Evolutionary conservation across 53 echinoderm and acorn worm species (phyloP), one percentile per base, ranked within the genome.

Genomic region (Apostichopus leukothele): DNA sequence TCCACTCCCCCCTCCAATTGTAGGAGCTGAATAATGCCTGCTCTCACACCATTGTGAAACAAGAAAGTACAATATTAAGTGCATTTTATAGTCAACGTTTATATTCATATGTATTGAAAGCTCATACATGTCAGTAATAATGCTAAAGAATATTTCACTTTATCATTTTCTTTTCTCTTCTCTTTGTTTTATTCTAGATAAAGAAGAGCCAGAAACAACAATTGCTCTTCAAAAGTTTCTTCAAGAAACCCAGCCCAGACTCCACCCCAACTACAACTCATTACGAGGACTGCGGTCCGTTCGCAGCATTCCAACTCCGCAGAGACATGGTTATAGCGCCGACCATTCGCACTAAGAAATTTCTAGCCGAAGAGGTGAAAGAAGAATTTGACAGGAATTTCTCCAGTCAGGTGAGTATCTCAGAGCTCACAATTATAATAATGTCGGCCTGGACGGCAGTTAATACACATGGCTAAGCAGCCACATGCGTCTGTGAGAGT

Each of bases 281-380:
- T 83, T 88, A 90, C 88, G 81, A 93, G 50, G 78, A 79, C 25
- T 86, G 90, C 75, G 92, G 95, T 5, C 88, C 91, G 22, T 98
- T 95, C 83, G 95, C 92, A 7, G 94, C 95, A 14, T 98, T 93
- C 57, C 89, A 98, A 83, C 83, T 94, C 79, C 91, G 94, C 85
- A 81, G 90, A 20, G 91, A 88, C 66, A 94, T 95, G 98, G 95
- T 91, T 51, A 87, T 95, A 57, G 98, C 98, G 21, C 98, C 98
- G 6, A 89, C 91, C 20, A 50, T 52, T 4, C 88, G 98, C 9
- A 87, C 88, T 10, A 53, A 52, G 9, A 87, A 74, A 18, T 54
- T 91, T 52, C 22, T 22, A 16, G 52, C 21, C 1, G 61, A 59
- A 5, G 84, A 90, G 3, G 71, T 79, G 7, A 83, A 59, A 21